Percentiles rank a stretch among this genome's conserved stretches.
Evolutionary conservation across 2,113 vertebrate genomes (phyloP).

Genomic region (Peucedramus taeniatus): DNA sequence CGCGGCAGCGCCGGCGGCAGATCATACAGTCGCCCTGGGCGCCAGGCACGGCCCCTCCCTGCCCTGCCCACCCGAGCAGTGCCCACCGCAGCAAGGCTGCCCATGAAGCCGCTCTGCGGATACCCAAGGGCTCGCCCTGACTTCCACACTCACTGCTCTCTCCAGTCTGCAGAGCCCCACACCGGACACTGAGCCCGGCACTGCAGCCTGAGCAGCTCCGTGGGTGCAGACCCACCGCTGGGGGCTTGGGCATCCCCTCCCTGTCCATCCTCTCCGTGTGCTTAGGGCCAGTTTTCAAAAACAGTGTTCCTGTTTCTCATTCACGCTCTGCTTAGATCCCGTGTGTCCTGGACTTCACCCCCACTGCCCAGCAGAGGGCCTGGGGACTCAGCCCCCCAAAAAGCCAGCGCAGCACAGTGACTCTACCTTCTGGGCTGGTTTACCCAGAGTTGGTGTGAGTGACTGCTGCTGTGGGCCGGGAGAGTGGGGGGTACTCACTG

Average conservation of each 20-base stretch:
- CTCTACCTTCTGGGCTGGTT: neutral
- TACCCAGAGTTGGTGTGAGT: neutral
- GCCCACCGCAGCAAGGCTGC: neutral
- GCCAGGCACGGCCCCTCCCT: neutral
- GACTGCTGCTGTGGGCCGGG: neutral
- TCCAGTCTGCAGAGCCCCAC: rapidly evolving
- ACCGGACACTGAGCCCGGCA: neutral
- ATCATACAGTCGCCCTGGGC: conserved; percentile 55
- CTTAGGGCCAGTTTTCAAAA: rapidly evolving
- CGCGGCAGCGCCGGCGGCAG: neutral
- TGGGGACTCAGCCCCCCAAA: rapidly evolving
- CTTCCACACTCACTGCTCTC: neutral
- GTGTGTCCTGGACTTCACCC: neutral
- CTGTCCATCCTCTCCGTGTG: rapidly evolving
- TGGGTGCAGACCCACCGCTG: neutral
- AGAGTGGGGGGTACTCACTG: neutral
- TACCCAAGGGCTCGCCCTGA: rapidly evolving
- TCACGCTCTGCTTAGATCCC: neutral
- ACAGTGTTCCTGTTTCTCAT: neutral
- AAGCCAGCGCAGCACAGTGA: neutral
- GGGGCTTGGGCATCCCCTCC: neutral
- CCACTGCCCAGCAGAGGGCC: neutral
- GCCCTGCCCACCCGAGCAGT: rapidly evolving
- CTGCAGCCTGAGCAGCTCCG: neutral
- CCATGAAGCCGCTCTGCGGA: rapidly evolving